Evolutionary conservation across 2,888 invertebrate genomes (phyloP), one percentile per base, ranked within the genome.

Genomic region (Cheiracanthium punctorium): DNA sequence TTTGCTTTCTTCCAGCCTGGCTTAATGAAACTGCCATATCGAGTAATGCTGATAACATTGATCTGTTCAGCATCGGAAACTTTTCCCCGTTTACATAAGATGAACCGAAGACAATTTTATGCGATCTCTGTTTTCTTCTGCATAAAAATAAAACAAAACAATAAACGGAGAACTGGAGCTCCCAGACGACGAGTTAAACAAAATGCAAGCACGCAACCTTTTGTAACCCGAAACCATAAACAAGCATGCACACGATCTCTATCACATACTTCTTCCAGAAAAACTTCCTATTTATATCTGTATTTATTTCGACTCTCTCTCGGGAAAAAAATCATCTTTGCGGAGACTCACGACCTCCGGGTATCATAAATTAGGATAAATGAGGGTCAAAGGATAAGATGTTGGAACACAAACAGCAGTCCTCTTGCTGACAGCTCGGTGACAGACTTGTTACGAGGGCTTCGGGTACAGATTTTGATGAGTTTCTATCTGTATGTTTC

Each of bases 311-410:
- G 20, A 24, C 58, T 58, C 58, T 58, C 58, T 20, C 24, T 37
- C 37, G 4, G 20, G 58, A 24, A 58, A 24, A 58, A 58, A 24
- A 58, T 58, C 24, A 20, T 20, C 24, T 58, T 58, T 58, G 24
- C 1, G 24, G 24, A 58, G 58, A 58, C 72, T 70, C 33, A 37
- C 76, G 82, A 82, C 76, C 82, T 82, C 41, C 64, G 64, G 30
- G 20, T 76, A 43, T 70, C 76, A 69, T 82, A 82, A 82, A 82
- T 82, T 72, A 77, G 82, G 82, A 82, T 82, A 72, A 82, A 82
- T 71, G 65, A 71, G 72, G 82, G 82, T 82, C 82, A 82, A 82
- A 82, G 76, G 82, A 77, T 77, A 75, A 82, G 52, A 70, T 64
- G 76, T 12, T 71, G 71, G 76, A 43, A 82, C 41, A 52, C 33